Evolutionary conservation across 2,888 invertebrate genomes (phyloP), one percentile per base, ranked within the genome.

Genomic region (Cecidostiba fungosa): DNA sequence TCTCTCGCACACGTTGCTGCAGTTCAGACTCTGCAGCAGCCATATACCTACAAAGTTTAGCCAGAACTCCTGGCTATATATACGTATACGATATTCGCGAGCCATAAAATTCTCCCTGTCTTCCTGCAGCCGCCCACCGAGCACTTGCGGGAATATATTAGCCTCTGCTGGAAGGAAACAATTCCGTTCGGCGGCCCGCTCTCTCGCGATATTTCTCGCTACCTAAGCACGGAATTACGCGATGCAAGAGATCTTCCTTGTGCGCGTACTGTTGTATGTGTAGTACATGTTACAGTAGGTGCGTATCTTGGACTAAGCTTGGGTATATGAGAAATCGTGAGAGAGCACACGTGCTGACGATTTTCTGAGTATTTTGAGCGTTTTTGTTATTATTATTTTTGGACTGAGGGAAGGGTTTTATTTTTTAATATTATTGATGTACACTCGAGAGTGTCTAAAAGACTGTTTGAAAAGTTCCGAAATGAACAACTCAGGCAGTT

Each of bases 191-290:
- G 54, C 29, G 70, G 54, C 54, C 1, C 0, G 54, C 54, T 4
- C 54, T n/a, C 73, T 47, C 39, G 79, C 82, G 43, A 85, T 83
- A 83, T 85, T 79, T 85, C 82, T 82, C 79, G 43, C n/a, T 29
- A 59, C 72, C 29, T 76, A 66, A 39, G 59, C 76, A n/a, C n/a
- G 36, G 36, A 66, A 29, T 29, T 29, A 26, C 66, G 66, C 23
- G n/a, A 0, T 54, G 54, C 29, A 14, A 26, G 66, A 26, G 66
- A 66, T 70, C 70, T 36, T 70, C 36, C 70, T 70, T n/a, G 14
- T 1, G 8, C 19, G 14, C 14, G 32, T 6, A 69, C 10, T n/a
- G n/a, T 54, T 54, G 54, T 19, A 69, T 36, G 3, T 69, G 54
- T 19, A 36, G n/a, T n/a, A n/a, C n/a, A n/a, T n/a, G n/a, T 19